Evolutionary conservation across 1,140 invertebrate genomes (phyloP), one percentile per base, ranked within the genome.

Genomic region (Neodiprion pinetum): DNA sequence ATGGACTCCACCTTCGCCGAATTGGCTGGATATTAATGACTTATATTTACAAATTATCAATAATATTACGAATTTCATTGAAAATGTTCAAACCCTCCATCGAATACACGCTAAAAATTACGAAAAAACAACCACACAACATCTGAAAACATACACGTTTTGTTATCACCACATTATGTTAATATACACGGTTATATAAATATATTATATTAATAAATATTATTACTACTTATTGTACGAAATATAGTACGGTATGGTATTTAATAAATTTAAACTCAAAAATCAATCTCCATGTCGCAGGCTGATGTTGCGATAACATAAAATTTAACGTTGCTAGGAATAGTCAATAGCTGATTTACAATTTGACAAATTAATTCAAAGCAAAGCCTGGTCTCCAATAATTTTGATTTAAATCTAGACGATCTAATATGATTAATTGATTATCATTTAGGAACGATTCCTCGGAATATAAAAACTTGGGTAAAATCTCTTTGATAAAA

Each of bases 1-100:
- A 95, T 99, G 95, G 97, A 99, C 92, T 90, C 91, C 78, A 95
- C 94, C 76, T 95, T 95, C 85, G 96, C 96, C 87, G 97, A 99
- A 92, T 93, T 99, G 93, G 94, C 94, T 81, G 94, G 94, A 86
- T 95, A 95, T 87, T 95, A 95, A 90, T 71, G 7, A 17, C 17
- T 48, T 49, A 12, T 12, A 9, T 71, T 50, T 50, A 14, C 23
- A 14, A 23, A 11, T 23, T 14, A 71, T 71, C 48, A 40, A 8
- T 40, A 21, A 71, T 71, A 14, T 23, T 14, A 65, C 67, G 53
- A 61, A 61, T 61, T 7, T 61, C 53, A 61, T 61, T 17, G n/a
- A 61, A 9, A 61, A 61, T 61, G n/a, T 61, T 14, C 11, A 14
- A 61, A 14, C 53, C n/a, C 53, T 12, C 53, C 53, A 61, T 61